These are phyloP conservation scores for Galagoides demidoff DNA, from an alignment of 2,797 vertebrate species.

Conservation along the genomic window DNA sequence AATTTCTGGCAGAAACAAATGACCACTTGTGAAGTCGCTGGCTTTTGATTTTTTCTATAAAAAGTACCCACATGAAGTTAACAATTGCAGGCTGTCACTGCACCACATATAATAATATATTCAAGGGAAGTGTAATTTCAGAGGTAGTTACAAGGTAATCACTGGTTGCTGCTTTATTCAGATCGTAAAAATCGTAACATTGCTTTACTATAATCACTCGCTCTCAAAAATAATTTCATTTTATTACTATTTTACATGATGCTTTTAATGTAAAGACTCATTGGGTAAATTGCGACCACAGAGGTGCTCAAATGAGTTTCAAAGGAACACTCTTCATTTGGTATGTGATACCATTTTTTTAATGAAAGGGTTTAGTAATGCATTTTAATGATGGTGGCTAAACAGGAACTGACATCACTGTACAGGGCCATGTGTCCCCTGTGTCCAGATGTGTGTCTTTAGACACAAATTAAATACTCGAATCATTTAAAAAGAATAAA, in stretches of 20 bases:
- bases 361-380: conserved; percentile 20
- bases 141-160: conserved; percentile 60
- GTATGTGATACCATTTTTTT: neutral
- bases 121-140: conserved; percentile 56
- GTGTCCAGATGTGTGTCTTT: neutral
- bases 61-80: conserved; percentile 55
- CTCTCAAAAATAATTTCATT: conserved; percentile 54
- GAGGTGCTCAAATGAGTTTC: conserved; percentile 14
- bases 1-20: conserved; percentile 68
- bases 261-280: conserved; percentile 15
- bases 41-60: conserved; percentile 69
- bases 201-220: conserved; percentile 32
- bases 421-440: neutral
- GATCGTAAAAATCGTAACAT: conserved; percentile 17
- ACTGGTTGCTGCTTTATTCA: conserved; percentile 20
- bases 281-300: conserved; percentile 18
- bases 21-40: conserved; percentile 51
- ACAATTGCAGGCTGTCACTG: conserved; percentile 40
- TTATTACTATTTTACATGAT: conserved; percentile 44
- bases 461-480: conserved; percentile 33
- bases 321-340: neutral
- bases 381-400: neutral
- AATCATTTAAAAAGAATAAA: conserved; percentile 1
- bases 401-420: neutral
- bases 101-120: conserved; percentile 40